Evolutionary conservation across 1,140 invertebrate genomes (phyloP).

Genomic region (Listronotus oregonensis): DNA sequence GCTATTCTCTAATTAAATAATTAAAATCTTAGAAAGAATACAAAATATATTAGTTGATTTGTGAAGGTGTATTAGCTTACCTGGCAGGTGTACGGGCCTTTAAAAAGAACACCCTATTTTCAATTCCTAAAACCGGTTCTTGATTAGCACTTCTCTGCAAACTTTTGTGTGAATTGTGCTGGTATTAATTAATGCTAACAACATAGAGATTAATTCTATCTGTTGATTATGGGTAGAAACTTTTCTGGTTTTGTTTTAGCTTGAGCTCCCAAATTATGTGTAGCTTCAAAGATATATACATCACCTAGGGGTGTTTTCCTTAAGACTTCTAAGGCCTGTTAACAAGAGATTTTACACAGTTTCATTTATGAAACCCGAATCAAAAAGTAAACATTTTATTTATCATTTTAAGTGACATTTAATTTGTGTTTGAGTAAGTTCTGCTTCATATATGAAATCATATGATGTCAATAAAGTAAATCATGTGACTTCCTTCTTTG

Average conservation of each 20-base stretch:
- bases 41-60: too few relatives aligned
- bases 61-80: slow-evolving; percentile 35
- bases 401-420: too few relatives aligned
- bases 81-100: slow-evolving; percentile 41
- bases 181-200: slow-evolving; percentile 46
- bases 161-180: slow-evolving; percentile 37
- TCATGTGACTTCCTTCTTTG: too few relatives aligned
- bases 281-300: slow-evolving; percentile 35
- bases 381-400: too few relatives aligned
- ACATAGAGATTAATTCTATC: slow-evolving; percentile 44
- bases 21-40: too few relatives aligned
- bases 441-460: too few relatives aligned
- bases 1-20: too few relatives aligned
- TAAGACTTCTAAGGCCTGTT: slow-evolving; percentile 31
- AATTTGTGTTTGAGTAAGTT: too few relatives aligned
- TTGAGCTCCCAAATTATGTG: slow-evolving; percentile 17
- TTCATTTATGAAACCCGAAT: too few relatives aligned
- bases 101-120: slow-evolving; percentile 43
- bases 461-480: too few relatives aligned
- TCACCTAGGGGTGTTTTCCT: slow-evolving; percentile 32
- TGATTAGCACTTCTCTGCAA: background rate
- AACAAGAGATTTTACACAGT: background rate
- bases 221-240: slow-evolving; percentile 38
- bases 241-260: slow-evolving; percentile 2
- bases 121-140: background rate